Conservation (phyloP, 2,888 invertebrate genomes). For the Tetragonisca angustula region DNA sequence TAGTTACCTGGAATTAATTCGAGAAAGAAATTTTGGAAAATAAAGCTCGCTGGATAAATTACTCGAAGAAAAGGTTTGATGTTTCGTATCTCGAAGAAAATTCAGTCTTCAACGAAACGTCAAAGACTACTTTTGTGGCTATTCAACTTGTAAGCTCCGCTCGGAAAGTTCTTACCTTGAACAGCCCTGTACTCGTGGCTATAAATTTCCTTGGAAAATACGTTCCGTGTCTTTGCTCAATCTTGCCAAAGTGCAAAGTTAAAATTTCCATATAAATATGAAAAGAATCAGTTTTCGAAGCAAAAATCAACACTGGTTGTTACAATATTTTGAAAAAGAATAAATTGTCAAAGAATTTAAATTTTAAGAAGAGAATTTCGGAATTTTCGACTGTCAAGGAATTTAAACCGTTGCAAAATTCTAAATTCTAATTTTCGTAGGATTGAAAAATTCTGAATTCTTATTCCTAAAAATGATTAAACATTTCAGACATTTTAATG, state of each 20-base stretch:
- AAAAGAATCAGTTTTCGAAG: not conserved
- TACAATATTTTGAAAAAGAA: not conserved
- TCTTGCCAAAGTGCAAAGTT: not conserved
- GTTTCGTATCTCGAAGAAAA: constrained; percentile 25
- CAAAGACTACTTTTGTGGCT: constrained; percentile 2
- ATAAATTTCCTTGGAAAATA: constrained; percentile 15
- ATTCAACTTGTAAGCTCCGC: constrained; percentile 20
- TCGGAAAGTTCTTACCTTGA: constrained; percentile 3
- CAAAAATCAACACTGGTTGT: not conserved
- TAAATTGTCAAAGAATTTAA: not conserved
- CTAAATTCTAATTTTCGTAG: not conserved
- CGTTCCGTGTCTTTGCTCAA: not conserved
- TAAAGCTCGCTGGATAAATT: constrained; percentile 8
- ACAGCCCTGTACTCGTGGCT: not conserved
- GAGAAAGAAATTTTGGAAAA: constrained; percentile 14
- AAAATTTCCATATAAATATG: not conserved
- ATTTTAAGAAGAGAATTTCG: not conserved
- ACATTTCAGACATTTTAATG: not conserved
- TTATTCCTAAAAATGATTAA: not conserved
- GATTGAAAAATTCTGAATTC: not conserved
- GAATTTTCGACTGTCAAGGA: too few relatives aligned
- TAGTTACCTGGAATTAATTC: not conserved
- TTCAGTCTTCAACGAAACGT: constrained; percentile 29
- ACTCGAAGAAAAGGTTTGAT: constrained; percentile 3
- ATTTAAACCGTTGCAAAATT: not conserved